Evolutionary conservation across 30 jellyfish, hydroid and myxozoan genomes (phyloP).

Genomic region (Turritopsis rubra): DNA sequence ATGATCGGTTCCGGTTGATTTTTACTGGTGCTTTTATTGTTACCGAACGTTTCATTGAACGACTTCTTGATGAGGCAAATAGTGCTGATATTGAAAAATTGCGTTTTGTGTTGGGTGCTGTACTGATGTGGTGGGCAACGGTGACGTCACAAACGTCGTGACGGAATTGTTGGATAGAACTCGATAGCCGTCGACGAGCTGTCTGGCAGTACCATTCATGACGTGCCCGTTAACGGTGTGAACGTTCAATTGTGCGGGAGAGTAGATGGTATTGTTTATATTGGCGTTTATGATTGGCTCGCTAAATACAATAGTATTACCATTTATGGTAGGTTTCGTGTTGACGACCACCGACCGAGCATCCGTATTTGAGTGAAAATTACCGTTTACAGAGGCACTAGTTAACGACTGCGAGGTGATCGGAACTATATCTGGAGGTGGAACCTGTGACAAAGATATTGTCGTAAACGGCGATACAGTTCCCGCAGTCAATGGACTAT

Average conservation of each 20-base stretch:
- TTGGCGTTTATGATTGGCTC: not conserved
- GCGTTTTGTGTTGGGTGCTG: not conserved
- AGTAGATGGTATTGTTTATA: not conserved
- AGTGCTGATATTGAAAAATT: conserved; percentile 9
- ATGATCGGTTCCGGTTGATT: not conserved
- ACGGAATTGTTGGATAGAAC: not conserved
- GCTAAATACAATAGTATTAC: not conserved
- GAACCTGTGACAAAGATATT: not conserved
- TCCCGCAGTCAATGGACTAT: not conserved
- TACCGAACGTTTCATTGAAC: not conserved
- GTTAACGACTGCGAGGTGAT: not conserved
- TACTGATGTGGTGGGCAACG: not conserved
- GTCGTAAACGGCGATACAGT: conserved; percentile 6
- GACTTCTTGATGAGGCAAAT: conserved; percentile 2
- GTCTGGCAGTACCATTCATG: not conserved
- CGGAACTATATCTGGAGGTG: conserved; percentile 8
- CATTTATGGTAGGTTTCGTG: not conserved
- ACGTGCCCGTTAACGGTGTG: not conserved
- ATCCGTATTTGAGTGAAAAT: not conserved
- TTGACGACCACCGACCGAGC: not conserved
- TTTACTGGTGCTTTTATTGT: not conserved
- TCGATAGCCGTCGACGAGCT: conserved; percentile 4
- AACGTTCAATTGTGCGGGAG: not conserved
- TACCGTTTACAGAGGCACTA: not conserved
- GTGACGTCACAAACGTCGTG: conserved; percentile 14